Conservation (phyloP, 2,797 vertebrate species). For the Trachurus trachurus region DNA sequence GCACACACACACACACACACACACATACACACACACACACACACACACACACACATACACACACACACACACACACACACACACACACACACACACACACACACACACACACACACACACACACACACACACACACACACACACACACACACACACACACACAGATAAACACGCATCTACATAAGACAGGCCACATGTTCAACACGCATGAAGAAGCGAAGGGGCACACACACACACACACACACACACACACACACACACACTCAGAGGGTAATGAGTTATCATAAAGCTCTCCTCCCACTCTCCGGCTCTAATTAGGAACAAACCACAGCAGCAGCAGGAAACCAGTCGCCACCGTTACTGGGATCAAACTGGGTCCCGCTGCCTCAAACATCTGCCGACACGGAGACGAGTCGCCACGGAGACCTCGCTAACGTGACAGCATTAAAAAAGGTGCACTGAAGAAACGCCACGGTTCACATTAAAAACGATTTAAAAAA, state of each 20-base stretch:
- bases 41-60: too few relatives aligned
- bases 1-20: not conserved
- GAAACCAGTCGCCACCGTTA: constrained; percentile 49
- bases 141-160: not conserved
- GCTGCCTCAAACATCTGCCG: constrained; percentile 41
- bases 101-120: too few relatives aligned
- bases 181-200: not conserved
- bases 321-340: constrained; percentile 30
- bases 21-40: not conserved
- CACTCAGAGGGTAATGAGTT: constrained; percentile 52
- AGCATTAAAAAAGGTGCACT: too few relatives aligned
- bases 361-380: constrained; percentile 57
- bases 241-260: constrained; percentile 18
- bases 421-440: too few relatives aligned
- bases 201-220: not conserved
- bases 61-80: too few relatives aligned
- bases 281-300: constrained; percentile 69
- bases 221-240: constrained; percentile 11
- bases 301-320: constrained; percentile 66
- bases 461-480: not conserved
- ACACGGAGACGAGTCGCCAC: constrained; percentile 8
- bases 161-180: not conserved
- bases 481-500: too few relatives aligned
- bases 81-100: too few relatives aligned
- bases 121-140: too few relatives aligned